Conservation (phyloP, 2,888 invertebrate species). For the Pharmacophagus antenor region DNA sequence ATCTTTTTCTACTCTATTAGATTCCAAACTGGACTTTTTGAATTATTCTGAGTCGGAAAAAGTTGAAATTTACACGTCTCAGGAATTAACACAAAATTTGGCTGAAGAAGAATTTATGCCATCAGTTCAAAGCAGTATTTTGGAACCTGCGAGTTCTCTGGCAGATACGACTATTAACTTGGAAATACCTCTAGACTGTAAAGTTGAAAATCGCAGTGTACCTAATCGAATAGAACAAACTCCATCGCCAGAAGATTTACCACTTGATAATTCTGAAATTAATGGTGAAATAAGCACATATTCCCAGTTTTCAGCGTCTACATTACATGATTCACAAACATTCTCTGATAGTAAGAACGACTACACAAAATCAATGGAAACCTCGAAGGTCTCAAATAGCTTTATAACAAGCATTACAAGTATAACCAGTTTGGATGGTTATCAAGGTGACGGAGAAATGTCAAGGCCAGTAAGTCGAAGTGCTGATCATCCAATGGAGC, state of each 20-base stretch:
- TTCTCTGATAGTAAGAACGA: constrained; percentile 82
- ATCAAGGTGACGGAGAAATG: constrained; percentile 95
- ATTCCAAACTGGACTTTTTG: constrained; percentile 18
- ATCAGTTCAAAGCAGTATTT: constrained; percentile 81
- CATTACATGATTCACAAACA: constrained; percentile 78
- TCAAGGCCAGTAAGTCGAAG: constrained; percentile 92
- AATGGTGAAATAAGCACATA: constrained; percentile 81
- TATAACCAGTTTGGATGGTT: constrained; percentile 94
- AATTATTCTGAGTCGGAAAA: constrained; percentile 32
- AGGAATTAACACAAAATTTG: constrained; percentile 55
- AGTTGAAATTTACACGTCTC: constrained; percentile 38
- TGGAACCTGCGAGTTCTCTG: constrained; percentile 80
- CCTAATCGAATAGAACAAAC: constrained; percentile 86
- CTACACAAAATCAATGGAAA: constrained; percentile 81
- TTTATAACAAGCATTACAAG: constrained; percentile 94
- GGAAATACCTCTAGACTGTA: constrained; percentile 76
- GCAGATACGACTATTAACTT: constrained; percentile 78
- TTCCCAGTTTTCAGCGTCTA: constrained; percentile 72
- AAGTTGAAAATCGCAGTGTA: constrained; percentile 62
- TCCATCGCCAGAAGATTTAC: constrained; percentile 92
- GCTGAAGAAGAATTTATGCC: constrained; percentile 83
- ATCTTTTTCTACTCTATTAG: constrained; percentile 31
- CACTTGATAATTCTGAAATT: constrained; percentile 87
- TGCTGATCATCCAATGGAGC: constrained; percentile 86
- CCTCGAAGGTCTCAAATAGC: constrained; percentile 85